Evolutionary conservation across 1,140 invertebrate genomes (phyloP).

Genomic region (Anthonomus grandis): DNA sequence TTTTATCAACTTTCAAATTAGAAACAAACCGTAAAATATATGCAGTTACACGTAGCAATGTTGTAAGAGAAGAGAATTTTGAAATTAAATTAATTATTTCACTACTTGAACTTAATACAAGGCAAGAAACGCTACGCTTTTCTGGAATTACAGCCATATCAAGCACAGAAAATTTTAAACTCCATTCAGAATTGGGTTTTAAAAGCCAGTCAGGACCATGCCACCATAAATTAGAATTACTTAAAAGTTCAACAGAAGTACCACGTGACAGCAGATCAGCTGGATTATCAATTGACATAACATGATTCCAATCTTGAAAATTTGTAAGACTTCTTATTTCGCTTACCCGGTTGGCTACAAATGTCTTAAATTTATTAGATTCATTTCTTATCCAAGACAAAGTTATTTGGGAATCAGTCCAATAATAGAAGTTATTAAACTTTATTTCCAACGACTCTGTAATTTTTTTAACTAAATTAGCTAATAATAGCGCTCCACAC

Average conservation of each 20-base stretch:
- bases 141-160: not conserved
- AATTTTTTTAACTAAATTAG: slow-evolving; percentile 21
- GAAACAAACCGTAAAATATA: slow-evolving; percentile 9
- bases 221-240: slow-evolving; percentile 20
- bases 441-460: not conserved
- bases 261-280: slow-evolving; percentile 44
- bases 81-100: not conserved
- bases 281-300: slow-evolving; percentile 39
- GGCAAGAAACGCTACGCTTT: not conserved
- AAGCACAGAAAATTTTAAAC: not conserved
- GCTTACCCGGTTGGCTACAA: slow-evolving; percentile 45
- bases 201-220: slow-evolving; percentile 24
- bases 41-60: slow-evolving; percentile 4
- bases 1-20: slow-evolving; percentile 4
- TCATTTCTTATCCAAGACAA: slow-evolving; percentile 42
- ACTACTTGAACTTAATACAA: not conserved
- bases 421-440: not conserved
- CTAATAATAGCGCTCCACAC: slow-evolving; percentile 12
- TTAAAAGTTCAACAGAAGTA: slow-evolving; percentile 2
- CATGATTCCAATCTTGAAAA: slow-evolving; percentile 36
- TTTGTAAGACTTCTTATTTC: slow-evolving; percentile 39
- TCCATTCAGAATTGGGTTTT: slow-evolving; percentile 7
- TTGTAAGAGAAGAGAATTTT: slow-evolving; percentile 18
- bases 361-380: slow-evolving; percentile 40
- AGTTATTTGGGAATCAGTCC: not conserved